Base-by-base conservation (phyloP, 2,113 vertebrate genomes). In the Dipodomys ordii region DNA sequence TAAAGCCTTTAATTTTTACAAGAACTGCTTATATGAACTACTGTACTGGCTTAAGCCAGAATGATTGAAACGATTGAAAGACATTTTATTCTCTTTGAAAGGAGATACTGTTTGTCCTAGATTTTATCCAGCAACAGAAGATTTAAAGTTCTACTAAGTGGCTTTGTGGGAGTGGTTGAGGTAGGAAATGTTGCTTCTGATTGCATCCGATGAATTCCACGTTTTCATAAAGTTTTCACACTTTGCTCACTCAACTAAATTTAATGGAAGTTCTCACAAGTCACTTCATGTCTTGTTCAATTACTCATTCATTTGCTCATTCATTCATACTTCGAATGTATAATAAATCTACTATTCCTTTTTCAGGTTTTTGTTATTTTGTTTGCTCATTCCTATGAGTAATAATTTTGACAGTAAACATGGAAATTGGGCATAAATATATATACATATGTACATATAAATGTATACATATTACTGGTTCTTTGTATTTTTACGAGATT, bases 1-100 rank as follows among this genome's bases (percentile, higher is more conserved):
- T 3, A 0, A 62, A 85, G 39, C 77, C 84, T 91, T 87, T 80
- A 77, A 83, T 96, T 83, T 94, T 49, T 49, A 64, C 23, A 87
- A 19, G 35, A 8, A 73, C 39, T 84, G 8, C 28, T 68, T 28
- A 57, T 80, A 83, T 76, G 88, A 87, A 73, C 79, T 83, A 92
- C 23, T 46, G 27, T 72, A 46, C 30, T 32, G 11, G 23, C 81
- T 28, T 22, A 82, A 88, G 15, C 13, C 18, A 76, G 72, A 76
- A 76, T 80, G 19, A 44, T 27, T 90, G 10, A 76, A 57, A 57
- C 18, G 13, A 13, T 57, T 57, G 53, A 57, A 57, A 86, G 4
- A 44, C 39, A 13, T 49, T 94, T 93, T 74, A 62, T 27, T 85
- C 39, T 57, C 46, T n/a, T 39, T 57, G 35, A 72, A 25, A 65